Evolutionary conservation across 2,888 invertebrate genomes (phyloP), one percentile per base, ranked within the genome.

Genomic region (Ormyrus rosae): DNA sequence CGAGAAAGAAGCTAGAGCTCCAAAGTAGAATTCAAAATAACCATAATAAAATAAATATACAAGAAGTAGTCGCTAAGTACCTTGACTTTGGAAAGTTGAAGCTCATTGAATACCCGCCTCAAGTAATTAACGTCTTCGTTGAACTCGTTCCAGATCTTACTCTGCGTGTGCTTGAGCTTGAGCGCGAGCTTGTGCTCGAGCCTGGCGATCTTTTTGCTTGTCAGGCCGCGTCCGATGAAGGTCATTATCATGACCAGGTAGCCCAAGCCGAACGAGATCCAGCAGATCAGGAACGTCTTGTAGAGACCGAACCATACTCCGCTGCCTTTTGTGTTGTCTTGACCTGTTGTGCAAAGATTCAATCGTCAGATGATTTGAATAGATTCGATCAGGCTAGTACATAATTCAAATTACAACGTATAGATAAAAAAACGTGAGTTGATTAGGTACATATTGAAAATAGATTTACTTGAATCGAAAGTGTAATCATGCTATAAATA

Each of bases 231-330:
- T 0, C 96, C 95, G 84, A 97, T 96, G 87, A 96, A 97, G 1
- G 96, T 96, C 85, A 97, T 93, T 65, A 97, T 94, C 97, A 98
- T 98, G 46, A 97, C 94, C 64, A 97, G 93, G 90, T 98, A 98
- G 0, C 97, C 97, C 83, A 98, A 92, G 0, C 98, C 97, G 87
- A 97, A 97, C 81, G 97, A 96, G 74, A 98, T 96, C 98, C 98
- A 98, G 48, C 96, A 91, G 53, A 97, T 94, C 0, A 97, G 92
- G 85, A 96, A 96, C 80, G 95, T 93, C 91, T 97, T 94, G 91
- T 98, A 98, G 3, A 95, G 91, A 82, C 93, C 92, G 87, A 94
- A 94, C 88, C 94, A 93, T 3, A 92, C 85, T 10, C 95, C 95
- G 81, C 92, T 93, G 64, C 90, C 90, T 65, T 89, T 89, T 10